Percentiles rank a stretch among this genome's conserved stretches.
These are phyloP conservation scores for Cecidostiba fungosa DNA, from an alignment of 2,888 invertebrate genomes.

Conservation along the genomic window DNA sequence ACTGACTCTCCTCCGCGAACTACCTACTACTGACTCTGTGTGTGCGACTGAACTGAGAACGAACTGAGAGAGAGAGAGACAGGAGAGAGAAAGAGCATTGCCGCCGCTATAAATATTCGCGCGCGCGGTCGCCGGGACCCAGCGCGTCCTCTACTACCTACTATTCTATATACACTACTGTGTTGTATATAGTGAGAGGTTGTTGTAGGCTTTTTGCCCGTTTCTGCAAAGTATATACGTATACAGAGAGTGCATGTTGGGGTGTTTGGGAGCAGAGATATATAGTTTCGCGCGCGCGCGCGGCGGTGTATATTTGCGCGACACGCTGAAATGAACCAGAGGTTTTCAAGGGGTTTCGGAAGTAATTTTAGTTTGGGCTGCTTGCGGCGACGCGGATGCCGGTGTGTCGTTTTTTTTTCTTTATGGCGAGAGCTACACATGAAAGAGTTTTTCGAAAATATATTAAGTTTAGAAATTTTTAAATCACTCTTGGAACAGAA, in stretches of 20 bases:
- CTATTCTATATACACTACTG: constrained; percentile 2
- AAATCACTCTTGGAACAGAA: too few species aligned
- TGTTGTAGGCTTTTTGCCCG: background rate
- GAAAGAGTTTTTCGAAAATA: constrained; percentile 14
- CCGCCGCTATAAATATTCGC: constrained; percentile 7
- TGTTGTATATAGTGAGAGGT: background rate
- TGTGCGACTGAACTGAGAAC: background rate
- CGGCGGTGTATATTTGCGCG: constrained; percentile 6
- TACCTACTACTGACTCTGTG: background rate
- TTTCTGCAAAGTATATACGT: background rate
- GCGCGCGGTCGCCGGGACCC: background rate
- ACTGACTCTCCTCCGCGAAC: background rate
- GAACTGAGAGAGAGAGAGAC: background rate
- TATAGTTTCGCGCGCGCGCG: background rate
- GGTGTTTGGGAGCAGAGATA: background rate
- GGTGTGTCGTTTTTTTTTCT: background rate
- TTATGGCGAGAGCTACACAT: background rate
- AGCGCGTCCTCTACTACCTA: constrained; percentile 4
- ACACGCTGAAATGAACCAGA: background rate
- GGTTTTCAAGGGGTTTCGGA: background rate
- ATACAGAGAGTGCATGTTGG: too few species aligned
- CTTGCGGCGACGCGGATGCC: background rate
- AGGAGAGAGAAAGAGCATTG: background rate
- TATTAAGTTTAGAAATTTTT: too few species aligned
- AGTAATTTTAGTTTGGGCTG: constrained; percentile 2